Evolutionary conservation across 2,113 vertebrate species (phyloP), one percentile per base, ranked within the genome.

Genomic region (Phalacrocorax carbo): DNA sequence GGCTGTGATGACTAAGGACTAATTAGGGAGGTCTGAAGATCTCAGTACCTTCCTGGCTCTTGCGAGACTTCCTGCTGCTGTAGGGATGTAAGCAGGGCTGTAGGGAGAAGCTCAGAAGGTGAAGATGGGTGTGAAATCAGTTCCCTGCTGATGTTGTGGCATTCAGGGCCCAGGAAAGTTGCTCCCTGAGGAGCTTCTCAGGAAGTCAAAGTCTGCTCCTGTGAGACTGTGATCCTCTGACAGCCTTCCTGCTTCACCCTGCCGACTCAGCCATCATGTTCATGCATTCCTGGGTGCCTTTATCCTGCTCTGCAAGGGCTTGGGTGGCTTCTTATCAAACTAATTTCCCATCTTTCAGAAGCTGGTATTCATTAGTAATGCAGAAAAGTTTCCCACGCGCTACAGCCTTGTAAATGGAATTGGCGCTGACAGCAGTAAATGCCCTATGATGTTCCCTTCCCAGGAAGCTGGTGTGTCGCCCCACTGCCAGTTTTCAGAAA

Each of bases 301-400:
- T 82, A 90, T 72, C 85, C 85, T 94, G 93, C 58, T 94, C 78
- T 90, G 54, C 91, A 91, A 96, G 88, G 88, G 25, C 72, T 94
- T 92, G 91, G 77, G 83, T 93, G 87, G 84, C 81, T 96, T 86
- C 94, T 96, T 96, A 97, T 96, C 94, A 94, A 91, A 77, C 34
- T 84, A 62, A 84, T 89, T 95, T 95, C 57, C 61, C 78, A 89
- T 91, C 94, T 95, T 94, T 82, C 86, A 90, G 94, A 96, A 91
- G 83, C 0, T 48, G 52, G 58, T 90, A 64, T 83, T 96, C 89
- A 92, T 93, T 92, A 82, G 83, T 86, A 92, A 91, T 44, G 84
- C 89, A 85, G 73, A 61, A 86, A 72, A 65, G 11, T 81, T 96
- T 94, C 91, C 77, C 86, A 84, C 75, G 86, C 9, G 1, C 54